Conservation (phyloP, 1,140 invertebrate genomes). For the Eufriesea mexicana region DNA sequence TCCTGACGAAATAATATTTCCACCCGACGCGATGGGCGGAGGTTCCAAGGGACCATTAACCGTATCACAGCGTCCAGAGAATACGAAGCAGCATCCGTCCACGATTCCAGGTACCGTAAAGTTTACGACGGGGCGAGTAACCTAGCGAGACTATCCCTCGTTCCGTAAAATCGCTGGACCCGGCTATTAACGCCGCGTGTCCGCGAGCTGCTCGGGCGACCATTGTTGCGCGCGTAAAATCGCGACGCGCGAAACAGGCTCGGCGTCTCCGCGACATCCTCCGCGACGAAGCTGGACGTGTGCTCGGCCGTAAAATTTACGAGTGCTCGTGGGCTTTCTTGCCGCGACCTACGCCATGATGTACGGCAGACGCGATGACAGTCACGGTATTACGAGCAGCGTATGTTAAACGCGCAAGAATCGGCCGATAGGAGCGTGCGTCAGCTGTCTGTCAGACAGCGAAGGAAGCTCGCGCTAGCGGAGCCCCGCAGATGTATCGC, state of each 20-base stretch:
- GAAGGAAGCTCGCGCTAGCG: conserved; percentile 4
- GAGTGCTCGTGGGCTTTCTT: conserved; percentile 53
- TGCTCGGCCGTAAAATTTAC: conserved; percentile 55
- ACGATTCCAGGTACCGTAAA: background rate
- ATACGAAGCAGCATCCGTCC: background rate
- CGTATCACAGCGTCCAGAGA: background rate
- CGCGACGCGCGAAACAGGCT: background rate
- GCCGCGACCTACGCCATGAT: conserved; percentile 50
- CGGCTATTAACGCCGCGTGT: conserved; percentile 3
- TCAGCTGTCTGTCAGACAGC: conserved; percentile 42
- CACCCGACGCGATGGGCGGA: background rate
- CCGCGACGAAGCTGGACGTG: background rate
- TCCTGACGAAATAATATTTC: background rate
- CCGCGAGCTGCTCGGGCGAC: too few species aligned
- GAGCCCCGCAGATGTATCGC: conserved; percentile 44
- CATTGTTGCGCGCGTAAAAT: background rate
- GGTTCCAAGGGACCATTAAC: conserved; percentile 17
- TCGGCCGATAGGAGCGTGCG: conserved; percentile 31
- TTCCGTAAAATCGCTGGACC: conserved; percentile 10
- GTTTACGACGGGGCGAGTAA: background rate
- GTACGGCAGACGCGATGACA: conserved; percentile 57
- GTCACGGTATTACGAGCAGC: conserved; percentile 54
- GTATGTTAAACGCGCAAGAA: conserved; percentile 47
- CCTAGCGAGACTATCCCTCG: background rate
- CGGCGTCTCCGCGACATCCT: background rate